These are phyloP conservation scores for Cryptocephalus primarius DNA, from an alignment of 2,888 invertebrate genomes.

Conservation along the genomic window DNA sequence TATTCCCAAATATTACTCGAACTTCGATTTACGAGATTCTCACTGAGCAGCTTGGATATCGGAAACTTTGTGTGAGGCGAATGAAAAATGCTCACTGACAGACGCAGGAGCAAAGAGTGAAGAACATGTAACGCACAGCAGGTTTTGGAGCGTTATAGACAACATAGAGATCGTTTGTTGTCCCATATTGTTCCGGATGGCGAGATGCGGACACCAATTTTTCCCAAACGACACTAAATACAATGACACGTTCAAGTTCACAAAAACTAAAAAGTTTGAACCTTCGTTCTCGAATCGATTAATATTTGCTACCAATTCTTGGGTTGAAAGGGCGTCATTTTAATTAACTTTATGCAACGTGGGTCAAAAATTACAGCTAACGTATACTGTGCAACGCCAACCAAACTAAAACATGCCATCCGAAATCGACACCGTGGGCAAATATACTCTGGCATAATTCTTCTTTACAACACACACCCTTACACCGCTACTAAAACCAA, in stretches of 20 bases:
- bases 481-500: constrained; percentile 3
- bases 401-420: constrained; percentile 11
- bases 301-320: too few species aligned
- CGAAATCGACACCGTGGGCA: constrained; percentile 7
- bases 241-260: neutral
- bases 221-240: neutral
- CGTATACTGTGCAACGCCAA: constrained; percentile 8
- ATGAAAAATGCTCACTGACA: neutral
- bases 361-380: constrained; percentile 19
- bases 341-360: constrained; percentile 4
- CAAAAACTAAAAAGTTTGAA: neutral
- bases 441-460: constrained; percentile 4
- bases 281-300: neutral
- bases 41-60: neutral
- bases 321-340: constrained; percentile 1
- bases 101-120: neutral
- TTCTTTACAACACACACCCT: constrained; percentile 1
- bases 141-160: neutral
- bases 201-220: neutral
- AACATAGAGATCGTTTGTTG: neutral
- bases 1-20: neutral
- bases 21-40: neutral
- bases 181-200: neutral
- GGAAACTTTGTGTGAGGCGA: neutral
- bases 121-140: neutral